Base-by-base conservation (phyloP, 2,797 vertebrate species). In the Tympanoctomys barrerae region DNA sequence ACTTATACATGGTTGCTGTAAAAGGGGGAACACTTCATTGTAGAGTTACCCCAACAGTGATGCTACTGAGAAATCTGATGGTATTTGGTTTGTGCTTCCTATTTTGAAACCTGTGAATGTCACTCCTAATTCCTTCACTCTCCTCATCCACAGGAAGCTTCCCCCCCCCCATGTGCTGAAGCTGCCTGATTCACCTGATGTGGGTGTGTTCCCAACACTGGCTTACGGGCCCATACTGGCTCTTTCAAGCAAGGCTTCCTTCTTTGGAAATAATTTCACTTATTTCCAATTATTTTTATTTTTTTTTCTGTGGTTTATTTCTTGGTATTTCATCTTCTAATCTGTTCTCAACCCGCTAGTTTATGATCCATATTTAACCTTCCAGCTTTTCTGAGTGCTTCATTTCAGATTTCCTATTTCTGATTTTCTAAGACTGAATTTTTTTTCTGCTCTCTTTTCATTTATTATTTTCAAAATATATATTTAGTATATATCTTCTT, bases 381-480 rank as follows among this genome's bases (percentile, higher is more conserved):
- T 82, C 26, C 33, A 82, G 54, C 5, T 28, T 21, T 86, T 87
- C 39, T 54, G 70, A 81, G 14, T 54, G 33, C 81, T 82, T 80
- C 22, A 59, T 64, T 89, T 62, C 42, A 75, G 7, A 59, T 68
- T 46, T 33, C 1, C 31, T 33, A 73, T 33, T 64, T 81, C 81
- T 42, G 10, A 64, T 39, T 36, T 54, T 57, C 6, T 1, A 83
- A 87, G 52, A 36, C 78, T 77, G 77, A 22, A 61, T 46, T 59
- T 79, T 88, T 79, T 83, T 54, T 62, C 11, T 87, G 31, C 62
- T 78, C 12, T 79, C 73, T 93, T 92, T 68, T 81, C n/a, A n/a
- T 84, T 85, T 73, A 19, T 75, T 39, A n/a, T 84, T 73, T 70
- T 83, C 42, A 5, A 71, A 7, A 33, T 61, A 78, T n/a, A n/a